These are phyloP conservation scores for Scaptomyza graminum DNA, from an alignment of 1,140 invertebrate species.

Conservation along the genomic window DNA sequence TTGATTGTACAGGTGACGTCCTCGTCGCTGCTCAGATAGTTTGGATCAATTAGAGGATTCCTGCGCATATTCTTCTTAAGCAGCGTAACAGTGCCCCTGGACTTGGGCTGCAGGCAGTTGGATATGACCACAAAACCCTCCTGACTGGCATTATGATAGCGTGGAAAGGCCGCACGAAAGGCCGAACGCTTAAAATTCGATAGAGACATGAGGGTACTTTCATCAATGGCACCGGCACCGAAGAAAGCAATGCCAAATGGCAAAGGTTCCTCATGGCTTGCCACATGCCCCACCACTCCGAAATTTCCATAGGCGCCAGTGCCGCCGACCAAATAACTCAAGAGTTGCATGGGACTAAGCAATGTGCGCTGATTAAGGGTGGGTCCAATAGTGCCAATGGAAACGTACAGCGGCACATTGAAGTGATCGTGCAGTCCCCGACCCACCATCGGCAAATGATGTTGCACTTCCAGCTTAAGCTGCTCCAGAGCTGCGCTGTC, in stretches of 20 bases:
- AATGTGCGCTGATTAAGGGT: constrained; percentile 86
- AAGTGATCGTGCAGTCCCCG: constrained; percentile 90
- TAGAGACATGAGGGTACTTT: constrained; percentile 87
- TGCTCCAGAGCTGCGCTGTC: constrained; percentile 84
- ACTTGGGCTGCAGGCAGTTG: constrained; percentile 88
- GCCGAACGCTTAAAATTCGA: constrained; percentile 87
- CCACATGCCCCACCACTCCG: constrained; percentile 86
- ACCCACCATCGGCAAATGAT: constrained; percentile 86
- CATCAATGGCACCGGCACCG: constrained; percentile 88
- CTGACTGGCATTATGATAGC: constrained; percentile 85
- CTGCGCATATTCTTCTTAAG: constrained; percentile 85
- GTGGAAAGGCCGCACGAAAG: constrained; percentile 88
- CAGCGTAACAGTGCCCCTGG: constrained; percentile 87
- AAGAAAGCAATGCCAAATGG: constrained; percentile 87
- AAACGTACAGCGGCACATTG: constrained; percentile 88
- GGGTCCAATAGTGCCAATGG: constrained; percentile 86
- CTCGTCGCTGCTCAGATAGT: constrained; percentile 87
- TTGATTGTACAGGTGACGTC: constrained; percentile 87
- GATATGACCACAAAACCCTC: constrained; percentile 89
- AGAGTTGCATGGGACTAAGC: constrained; percentile 85
- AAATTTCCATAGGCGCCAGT: constrained; percentile 86
- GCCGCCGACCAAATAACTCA: constrained; percentile 86
- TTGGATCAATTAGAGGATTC: constrained; percentile 89
- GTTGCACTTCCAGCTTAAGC: constrained; percentile 85
- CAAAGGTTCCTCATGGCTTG: constrained; percentile 61